Conservation (phyloP, 2,888 invertebrate genomes). For the Linyphia triangularis region DNA sequence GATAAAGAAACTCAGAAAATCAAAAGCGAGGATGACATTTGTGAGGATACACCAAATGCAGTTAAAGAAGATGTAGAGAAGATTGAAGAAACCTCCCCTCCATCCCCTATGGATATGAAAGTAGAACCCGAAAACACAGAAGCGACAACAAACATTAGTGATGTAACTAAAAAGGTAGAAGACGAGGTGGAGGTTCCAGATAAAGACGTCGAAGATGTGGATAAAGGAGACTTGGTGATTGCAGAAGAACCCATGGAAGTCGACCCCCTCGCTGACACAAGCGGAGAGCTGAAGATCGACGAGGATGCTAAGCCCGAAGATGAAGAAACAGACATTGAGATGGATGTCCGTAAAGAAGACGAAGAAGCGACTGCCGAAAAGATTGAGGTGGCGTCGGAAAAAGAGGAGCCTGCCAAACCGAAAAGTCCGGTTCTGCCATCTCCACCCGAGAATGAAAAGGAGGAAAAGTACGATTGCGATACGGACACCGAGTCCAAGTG, state of each 20-base stretch:
- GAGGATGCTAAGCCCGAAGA: slow-evolving; percentile 66
- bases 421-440: not conserved
- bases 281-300: slow-evolving; percentile 41
- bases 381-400: slow-evolving; percentile 45
- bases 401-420: slow-evolving; percentile 20
- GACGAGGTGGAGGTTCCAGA: slow-evolving; percentile 33
- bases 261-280: slow-evolving; percentile 9
- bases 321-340: slow-evolving; percentile 72
- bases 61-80: not conserved
- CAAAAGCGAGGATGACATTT: not conserved
- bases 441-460: slow-evolving; percentile 47
- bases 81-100: not conserved
- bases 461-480: slow-evolving; percentile 73
- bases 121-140: slow-evolving; percentile 12
- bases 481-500: slow-evolving; percentile 72
- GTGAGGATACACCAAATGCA: too few species aligned
- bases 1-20: not conserved
- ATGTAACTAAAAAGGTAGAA: not conserved
- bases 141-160: not conserved
- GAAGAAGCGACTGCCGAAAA: slow-evolving; percentile 72
- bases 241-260: not conserved
- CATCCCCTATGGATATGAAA: not conserved
- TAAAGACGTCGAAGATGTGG: slow-evolving; percentile 26
- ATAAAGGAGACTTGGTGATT: slow-evolving; percentile 23
- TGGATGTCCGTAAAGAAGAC: slow-evolving; percentile 72